Conservation (phyloP, 2,888 invertebrate species). For the Ophion ellenae region DNA sequence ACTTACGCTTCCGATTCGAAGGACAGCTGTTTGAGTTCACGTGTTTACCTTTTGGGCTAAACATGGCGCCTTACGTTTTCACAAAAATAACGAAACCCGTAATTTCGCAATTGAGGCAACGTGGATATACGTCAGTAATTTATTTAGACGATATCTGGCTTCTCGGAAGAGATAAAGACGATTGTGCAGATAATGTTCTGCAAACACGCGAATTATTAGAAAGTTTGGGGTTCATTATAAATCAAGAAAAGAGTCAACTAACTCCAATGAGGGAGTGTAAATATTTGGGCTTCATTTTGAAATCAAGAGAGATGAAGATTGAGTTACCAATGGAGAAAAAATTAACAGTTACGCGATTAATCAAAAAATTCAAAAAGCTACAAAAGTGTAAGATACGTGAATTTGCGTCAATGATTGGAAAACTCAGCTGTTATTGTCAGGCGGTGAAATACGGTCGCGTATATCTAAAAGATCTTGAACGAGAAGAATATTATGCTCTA, state of each 20-base stretch:
- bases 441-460: conserved; percentile 53
- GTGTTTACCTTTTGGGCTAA: conserved; percentile 34
- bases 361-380: conserved; percentile 30
- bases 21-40: conserved; percentile 30
- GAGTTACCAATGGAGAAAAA: conserved; percentile 49
- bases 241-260: conserved; percentile 12
- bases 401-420: conserved; percentile 49
- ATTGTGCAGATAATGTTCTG: conserved; percentile 23
- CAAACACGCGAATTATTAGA: conserved; percentile 17
- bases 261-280: conserved; percentile 36
- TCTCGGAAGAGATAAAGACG: conserved; percentile 10
- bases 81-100: conserved; percentile 29
- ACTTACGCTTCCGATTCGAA: conserved; percentile 19
- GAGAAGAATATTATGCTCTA: conserved; percentile 46
- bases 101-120: conserved; percentile 10
- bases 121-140: conserved; percentile 29
- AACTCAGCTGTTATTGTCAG: conserved; percentile 49
- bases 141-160: conserved; percentile 42
- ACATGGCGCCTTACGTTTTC: conserved; percentile 31
- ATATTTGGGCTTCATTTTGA: conserved; percentile 49
- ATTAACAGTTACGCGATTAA: conserved; percentile 14
- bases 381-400: conserved; percentile 48
- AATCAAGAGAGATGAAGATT: conserved; percentile 47
- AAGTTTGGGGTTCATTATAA: conserved; percentile 28
- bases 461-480: conserved; percentile 56